These are phyloP conservation scores for Andrena bicolor DNA, from an alignment of 2,888 invertebrate species.

Conservation along the genomic window DNA sequence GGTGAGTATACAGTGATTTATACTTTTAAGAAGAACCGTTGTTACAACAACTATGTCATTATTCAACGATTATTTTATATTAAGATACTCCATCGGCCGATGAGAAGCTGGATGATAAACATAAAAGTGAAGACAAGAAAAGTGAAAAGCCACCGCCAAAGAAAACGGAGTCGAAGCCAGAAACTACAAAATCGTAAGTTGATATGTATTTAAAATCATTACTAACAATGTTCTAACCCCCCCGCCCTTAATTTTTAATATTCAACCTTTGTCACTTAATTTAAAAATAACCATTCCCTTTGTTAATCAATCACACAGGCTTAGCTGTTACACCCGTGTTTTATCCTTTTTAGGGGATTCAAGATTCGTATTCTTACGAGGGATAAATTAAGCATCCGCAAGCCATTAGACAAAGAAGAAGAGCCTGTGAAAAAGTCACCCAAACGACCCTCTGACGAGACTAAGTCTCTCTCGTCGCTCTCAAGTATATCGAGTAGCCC, in stretches of 20 bases:
- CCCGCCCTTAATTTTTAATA: not conserved
- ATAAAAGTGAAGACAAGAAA: constrained; percentile 78
- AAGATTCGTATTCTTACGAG: constrained; percentile 83
- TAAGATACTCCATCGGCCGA: constrained; percentile 69
- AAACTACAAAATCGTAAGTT: constrained; percentile 79
- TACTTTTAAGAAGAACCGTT: constrained; percentile 1
- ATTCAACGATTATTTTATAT: constrained; percentile 53
- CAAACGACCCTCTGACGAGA: constrained; percentile 79
- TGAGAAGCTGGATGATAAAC: constrained; percentile 73
- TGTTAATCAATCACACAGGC: not conserved
- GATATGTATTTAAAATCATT: not conserved
- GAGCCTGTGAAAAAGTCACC: constrained; percentile 74
- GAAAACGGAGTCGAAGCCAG: constrained; percentile 73
- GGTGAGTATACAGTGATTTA: constrained; percentile 78
- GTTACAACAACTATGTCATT: constrained; percentile 25
- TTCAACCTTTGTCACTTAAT: not conserved
- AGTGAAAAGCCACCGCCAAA: constrained; percentile 74
- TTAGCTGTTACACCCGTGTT: constrained; percentile 7
- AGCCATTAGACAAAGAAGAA: constrained; percentile 72
- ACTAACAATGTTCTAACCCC: constrained; percentile 2
- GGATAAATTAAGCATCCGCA: constrained; percentile 80
- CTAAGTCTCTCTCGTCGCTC: constrained; percentile 86
- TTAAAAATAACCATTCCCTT: constrained; percentile 3
- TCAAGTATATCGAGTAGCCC: constrained; percentile 86
- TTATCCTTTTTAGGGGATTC: constrained; percentile 76